Percentiles rank a stretch among this genome's conserved stretches.
Evolutionary conservation across 2,797 vertebrate species (phyloP).

Genomic region (Cygnus olor): DNA sequence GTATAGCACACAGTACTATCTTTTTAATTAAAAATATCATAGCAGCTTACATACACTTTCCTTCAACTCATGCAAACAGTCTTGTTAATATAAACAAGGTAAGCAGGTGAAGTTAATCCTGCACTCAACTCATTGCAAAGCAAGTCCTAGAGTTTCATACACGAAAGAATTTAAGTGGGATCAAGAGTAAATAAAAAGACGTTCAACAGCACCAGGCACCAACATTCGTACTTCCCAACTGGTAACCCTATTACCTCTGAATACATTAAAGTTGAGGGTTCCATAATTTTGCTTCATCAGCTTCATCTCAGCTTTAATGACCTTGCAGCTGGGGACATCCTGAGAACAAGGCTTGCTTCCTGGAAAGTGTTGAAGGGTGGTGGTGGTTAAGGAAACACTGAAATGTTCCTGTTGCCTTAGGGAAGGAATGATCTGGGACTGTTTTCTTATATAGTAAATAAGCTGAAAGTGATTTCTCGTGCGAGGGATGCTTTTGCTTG

Average conservation of each 20-base stretch:
- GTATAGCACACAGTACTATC: background rate
- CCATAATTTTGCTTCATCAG: background rate
- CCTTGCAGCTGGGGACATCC: conserved; percentile 12
- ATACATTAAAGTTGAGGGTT: background rate
- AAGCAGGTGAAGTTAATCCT: background rate
- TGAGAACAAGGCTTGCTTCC: conserved; percentile 39
- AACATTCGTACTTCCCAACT: background rate
- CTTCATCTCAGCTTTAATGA: conserved; percentile 56
- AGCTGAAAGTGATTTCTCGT: conserved; percentile 51
- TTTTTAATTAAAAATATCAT: conserved; percentile 31
- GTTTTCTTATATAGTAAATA: conserved; percentile 54
- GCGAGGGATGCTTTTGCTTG: background rate
- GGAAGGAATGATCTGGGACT: conserved; percentile 36
- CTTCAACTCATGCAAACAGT: background rate
- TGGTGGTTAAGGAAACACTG: conserved; percentile 43
- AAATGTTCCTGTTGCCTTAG: conserved; percentile 40
- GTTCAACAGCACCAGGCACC: background rate
- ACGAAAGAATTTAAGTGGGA: background rate
- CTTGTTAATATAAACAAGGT: background rate
- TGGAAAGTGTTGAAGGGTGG: conserved; percentile 40
- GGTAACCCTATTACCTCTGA: background rate
- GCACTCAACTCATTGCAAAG: background rate
- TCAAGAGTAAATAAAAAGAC: background rate
- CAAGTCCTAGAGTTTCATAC: background rate
- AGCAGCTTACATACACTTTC: background rate